A percentile compares a stretch with the other conserved stretches of the same genome.
phyloP scores from a whole-genome alignment of 1,140 invertebrate species.

The Chymomyza costata region DNA sequence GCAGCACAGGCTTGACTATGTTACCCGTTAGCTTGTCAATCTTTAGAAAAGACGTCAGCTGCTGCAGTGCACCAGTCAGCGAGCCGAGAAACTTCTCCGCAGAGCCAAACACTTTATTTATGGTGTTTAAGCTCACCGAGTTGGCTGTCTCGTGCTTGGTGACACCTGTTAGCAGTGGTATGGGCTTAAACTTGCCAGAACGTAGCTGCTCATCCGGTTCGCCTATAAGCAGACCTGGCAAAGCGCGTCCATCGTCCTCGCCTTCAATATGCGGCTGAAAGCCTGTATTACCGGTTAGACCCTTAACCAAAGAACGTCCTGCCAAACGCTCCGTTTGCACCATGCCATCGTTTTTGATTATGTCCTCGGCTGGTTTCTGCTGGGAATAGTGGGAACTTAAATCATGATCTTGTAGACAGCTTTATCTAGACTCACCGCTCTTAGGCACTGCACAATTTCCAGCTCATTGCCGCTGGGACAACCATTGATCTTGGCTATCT shows the following conservation, averaged over 20 bases:
- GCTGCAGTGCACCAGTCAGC: slow-evolving; percentile 38
- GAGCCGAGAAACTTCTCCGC: slow-evolving; percentile 61
- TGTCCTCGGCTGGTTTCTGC: slow-evolving; percentile 67
- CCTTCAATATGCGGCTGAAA: slow-evolving; percentile 81
- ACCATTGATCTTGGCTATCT: slow-evolving; percentile 77
- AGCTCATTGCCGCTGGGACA: slow-evolving; percentile 76
- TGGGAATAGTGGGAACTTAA: neutral
- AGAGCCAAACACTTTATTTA: slow-evolving; percentile 55
- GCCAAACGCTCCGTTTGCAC: slow-evolving; percentile 75
- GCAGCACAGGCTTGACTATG: slow-evolving; percentile 58
- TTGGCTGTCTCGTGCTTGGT: slow-evolving; percentile 82
- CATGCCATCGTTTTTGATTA: slow-evolving; percentile 75
- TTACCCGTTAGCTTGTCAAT: slow-evolving; percentile 61
- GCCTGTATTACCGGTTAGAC: slow-evolving; percentile 74
- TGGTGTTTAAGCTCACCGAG: slow-evolving; percentile 44
- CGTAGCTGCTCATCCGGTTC: slow-evolving; percentile 79
- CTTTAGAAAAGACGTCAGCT: slow-evolving; percentile 47
- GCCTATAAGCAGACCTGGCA: slow-evolving; percentile 79
- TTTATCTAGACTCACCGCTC: slow-evolving; percentile 61
- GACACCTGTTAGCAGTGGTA: slow-evolving; percentile 83
- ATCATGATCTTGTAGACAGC: neutral
- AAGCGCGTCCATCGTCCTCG: slow-evolving; percentile 78
- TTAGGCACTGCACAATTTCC: slow-evolving; percentile 79
- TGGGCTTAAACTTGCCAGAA: slow-evolving; percentile 76
- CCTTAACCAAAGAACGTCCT: slow-evolving; percentile 76